Evolutionary conservation across 2,113 vertebrate genomes (phyloP).

Genomic region (Mesembrinibis cayennensis): DNA sequence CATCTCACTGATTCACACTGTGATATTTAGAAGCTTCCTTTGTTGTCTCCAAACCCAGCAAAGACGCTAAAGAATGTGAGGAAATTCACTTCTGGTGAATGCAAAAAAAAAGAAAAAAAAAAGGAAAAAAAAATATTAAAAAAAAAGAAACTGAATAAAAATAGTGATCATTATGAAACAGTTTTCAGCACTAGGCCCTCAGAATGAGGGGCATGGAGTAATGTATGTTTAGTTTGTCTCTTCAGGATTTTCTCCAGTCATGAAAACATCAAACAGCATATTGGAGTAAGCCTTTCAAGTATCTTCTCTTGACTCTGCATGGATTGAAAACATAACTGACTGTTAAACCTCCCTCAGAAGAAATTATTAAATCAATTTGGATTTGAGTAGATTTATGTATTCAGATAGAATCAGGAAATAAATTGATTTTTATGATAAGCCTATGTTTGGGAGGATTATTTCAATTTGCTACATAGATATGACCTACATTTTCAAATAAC

Average conservation of each 20-base stretch:
- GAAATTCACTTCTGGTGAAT: not conserved
- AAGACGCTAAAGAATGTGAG: not conserved
- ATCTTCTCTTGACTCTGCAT: not conserved
- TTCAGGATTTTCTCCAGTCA: not conserved
- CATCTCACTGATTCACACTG: not conserved
- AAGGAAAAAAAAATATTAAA: no score
- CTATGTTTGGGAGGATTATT: constrained; percentile 24
- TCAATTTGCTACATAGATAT: constrained; percentile 18
- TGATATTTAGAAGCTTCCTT: not conserved
- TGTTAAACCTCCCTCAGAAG: not conserved
- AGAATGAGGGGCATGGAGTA: not conserved
- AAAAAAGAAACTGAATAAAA: not conserved
- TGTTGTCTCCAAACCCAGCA: not conserved
- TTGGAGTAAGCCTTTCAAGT: not conserved
- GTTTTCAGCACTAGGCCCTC: not conserved
- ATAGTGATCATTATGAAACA: not conserved
- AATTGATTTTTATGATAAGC: constrained; percentile 38
- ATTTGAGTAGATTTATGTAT: constrained; percentile 12
- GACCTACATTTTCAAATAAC: constrained; percentile 11
- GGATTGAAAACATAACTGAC: not conserved
- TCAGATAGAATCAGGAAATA: constrained; percentile 1
- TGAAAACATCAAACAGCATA: not conserved
- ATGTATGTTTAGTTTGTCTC: not conserved
- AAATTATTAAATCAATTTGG: constrained; percentile 11
- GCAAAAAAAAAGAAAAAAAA: not conserved